A percentile compares a stretch with the other conserved stretches of the same genome.
Conservation (phyloP, 2,888 invertebrate genomes). For the Globia sparganii region DNA sequence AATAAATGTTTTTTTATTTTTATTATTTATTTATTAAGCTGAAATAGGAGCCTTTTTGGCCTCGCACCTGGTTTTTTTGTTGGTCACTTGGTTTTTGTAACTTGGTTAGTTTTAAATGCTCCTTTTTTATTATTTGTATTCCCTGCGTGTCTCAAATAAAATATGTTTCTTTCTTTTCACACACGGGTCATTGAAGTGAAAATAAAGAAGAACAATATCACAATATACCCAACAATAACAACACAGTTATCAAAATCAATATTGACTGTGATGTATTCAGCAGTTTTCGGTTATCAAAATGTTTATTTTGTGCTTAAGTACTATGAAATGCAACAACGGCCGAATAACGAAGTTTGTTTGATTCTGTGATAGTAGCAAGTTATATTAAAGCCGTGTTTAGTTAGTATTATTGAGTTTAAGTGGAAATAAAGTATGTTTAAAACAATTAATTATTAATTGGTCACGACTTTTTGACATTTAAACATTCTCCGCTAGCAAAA, state of each 20-base stretch:
- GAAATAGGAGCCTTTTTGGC: too few species aligned
- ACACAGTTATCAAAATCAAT: slow-evolving; percentile 8
- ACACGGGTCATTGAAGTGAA: background rate
- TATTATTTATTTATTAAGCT: too few species aligned
- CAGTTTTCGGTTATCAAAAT: slow-evolving; percentile 22
- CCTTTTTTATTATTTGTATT: too few species aligned
- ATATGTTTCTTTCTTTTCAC: background rate
- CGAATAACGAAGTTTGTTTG: slow-evolving; percentile 10
- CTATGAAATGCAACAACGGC: background rate
- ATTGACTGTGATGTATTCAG: background rate
- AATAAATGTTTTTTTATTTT: too few species aligned
- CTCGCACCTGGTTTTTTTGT: too few species aligned
- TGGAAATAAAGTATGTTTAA: background rate
- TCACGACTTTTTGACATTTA: background rate
- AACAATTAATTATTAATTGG: background rate
- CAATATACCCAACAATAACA: background rate
- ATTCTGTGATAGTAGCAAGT: background rate
- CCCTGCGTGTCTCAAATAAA: too few species aligned
- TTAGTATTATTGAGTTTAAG: background rate
- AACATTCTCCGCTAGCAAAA: background rate
- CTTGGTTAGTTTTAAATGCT: too few species aligned
- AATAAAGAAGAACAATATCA: background rate
- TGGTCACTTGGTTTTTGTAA: too few species aligned
- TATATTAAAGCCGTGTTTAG: background rate
- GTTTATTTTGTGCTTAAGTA: slow-evolving; percentile 27